Conservation (phyloP, 2,797 vertebrate genomes). For the Melanotaenia maccullochi region DNA sequence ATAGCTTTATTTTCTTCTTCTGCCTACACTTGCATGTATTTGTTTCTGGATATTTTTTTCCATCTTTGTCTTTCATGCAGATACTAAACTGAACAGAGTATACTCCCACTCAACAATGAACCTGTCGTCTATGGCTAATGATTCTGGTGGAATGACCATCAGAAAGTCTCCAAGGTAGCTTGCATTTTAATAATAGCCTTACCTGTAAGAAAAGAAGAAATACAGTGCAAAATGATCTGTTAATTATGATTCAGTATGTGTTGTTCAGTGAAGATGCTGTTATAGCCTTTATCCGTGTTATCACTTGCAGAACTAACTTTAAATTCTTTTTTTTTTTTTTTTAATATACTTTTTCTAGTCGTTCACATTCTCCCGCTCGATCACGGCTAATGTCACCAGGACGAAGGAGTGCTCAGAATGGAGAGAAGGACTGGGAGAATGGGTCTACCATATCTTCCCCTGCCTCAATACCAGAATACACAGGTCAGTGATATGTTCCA, state of each 20-base stretch:
- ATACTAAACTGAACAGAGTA: conserved; percentile 88
- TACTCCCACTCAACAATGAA: conserved; percentile 94
- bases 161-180: conserved; percentile 86
- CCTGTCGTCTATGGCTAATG: conserved; percentile 89
- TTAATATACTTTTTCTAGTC: conserved; percentile 65
- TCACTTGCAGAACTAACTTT: conserved; percentile 23
- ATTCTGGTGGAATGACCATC: conserved; percentile 82
- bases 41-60: neutral
- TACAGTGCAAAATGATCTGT: neutral
- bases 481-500: conserved; percentile 77
- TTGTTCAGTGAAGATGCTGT: neutral
- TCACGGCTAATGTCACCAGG: conserved; percentile 88
- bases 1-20: neutral
- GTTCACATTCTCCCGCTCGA: conserved; percentile 90
- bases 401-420: conserved; percentile 82
- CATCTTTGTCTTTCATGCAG: conserved; percentile 62
- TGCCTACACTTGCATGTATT: neutral
- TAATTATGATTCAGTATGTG: neutral
- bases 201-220: neutral
- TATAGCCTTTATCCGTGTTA: conserved; percentile 3
- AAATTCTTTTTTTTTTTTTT: neutral
- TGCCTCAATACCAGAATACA: conserved; percentile 93
- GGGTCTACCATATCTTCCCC: conserved; percentile 91
- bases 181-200: neutral
- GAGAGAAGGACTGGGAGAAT: conserved; percentile 92